Base-by-base conservation (phyloP, 2,888 invertebrate genomes). In the Drosophila parthenogenetica region DNA sequence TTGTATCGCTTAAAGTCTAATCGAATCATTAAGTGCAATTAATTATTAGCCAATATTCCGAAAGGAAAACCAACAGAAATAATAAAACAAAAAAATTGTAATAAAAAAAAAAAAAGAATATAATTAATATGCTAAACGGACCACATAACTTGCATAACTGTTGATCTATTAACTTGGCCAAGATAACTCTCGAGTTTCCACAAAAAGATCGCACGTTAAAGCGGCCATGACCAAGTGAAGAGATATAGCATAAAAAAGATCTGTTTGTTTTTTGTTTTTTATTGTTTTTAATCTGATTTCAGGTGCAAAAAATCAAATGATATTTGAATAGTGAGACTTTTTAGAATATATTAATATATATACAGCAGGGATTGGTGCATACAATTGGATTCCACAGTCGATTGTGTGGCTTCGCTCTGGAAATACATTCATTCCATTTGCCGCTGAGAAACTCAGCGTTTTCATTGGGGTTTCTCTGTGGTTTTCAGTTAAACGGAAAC, bases 11-110 rank as follows among this genome's bases (percentile, higher is more conserved):
- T 83, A 81, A 63, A 58, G 46, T 62, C 84, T 83, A 87, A 81
- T 79, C 75, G 84, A 86, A 84, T 82, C 69, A 51, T 64, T 70
- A 74, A 73, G 83, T 83, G 83, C 83, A 83, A 69, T 86, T 83
- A 83, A 72, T 76, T 82, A 53, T 60, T 63, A 82, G 86, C 82
- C 86, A 83, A 82, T 82, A 68, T 82, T 59, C 25, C 45, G 17
- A 77, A 71, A 66, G 2, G 55, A 66, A 61, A 39, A 43, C 42
- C 46, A 46, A 51, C 14, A 14, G 39, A 35, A 14, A 29, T 14
- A 63, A 69, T 3, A 0, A 67, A 70, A n/a, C n/a, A 29, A 59
- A 54, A 7, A 22, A 22, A 22, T 22, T 22, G 5, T 22, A 22
- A 22, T 11, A 46, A 17, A 14, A 42, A 37, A 65, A 37, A 32